Evolutionary conservation across 2,797 vertebrate species (phyloP), one percentile per base, ranked within the genome.

Genomic region (Catharus ustulatus): DNA sequence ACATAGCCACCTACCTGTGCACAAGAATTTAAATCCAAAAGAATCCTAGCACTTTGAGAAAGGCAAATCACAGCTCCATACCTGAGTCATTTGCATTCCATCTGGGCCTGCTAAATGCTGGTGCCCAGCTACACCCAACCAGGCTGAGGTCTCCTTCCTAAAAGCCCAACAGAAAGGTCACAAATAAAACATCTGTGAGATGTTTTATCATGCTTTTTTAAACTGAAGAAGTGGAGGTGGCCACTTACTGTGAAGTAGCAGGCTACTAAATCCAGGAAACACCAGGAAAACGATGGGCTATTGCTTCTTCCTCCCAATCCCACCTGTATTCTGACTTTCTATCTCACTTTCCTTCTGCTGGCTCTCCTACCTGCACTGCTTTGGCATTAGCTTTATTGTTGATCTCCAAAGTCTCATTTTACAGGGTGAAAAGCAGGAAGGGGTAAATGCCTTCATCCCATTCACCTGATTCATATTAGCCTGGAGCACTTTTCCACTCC

Each of bases 231-330:
- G 13, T 30, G 3, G 13, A 85, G 14, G 18, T 34, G 9, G 30
- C 10, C 49, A 32, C 55, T 66, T 57, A 55, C 29, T 24, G 7
- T 66, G 43, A 61, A 80, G 16, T 30, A 90, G n/a, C 2, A 34
- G 11, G 8, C 4, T 34, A 5, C 43, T 71, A 73, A 86, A 87
- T 24, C 17, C 21, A 48, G 49, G 23, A 64, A 94, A 16, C 18
- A 55, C 8, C 23, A 46, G 3, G 6, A 82, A 14, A 6, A 0
- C 13, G 22, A 32, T 0, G 0, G 4, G 0, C 20, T 64, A 5
- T 21, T 69, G 7, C 27, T 69, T 63, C 34, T 82, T 15, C 8
- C 11, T 76, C 21, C 10, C 15, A 66, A 17, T 2, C 4, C 24
- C 46, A 64, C 1, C 8, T 57, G 4, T 7, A 2, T 27, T 22